These are phyloP conservation scores for Dromococcyx pavoninus DNA, from an alignment of 2,797 vertebrate species.

Conservation along the genomic window DNA sequence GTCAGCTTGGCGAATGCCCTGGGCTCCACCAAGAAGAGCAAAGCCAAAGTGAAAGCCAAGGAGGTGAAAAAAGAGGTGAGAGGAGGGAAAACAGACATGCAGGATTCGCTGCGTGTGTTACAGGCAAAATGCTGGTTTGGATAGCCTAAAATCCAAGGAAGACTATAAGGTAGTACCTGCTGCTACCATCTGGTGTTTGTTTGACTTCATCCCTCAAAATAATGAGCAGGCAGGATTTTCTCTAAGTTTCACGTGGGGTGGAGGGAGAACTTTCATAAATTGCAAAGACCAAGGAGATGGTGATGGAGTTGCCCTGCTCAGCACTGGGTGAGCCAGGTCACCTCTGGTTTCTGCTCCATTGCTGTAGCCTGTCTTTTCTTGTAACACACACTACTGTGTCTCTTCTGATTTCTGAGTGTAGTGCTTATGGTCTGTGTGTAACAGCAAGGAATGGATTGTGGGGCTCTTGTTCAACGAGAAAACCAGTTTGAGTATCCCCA, in stretches of 20 bases:
- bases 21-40: conserved; percentile 83
- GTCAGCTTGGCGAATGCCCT: conserved; percentile 71
- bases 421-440: not conserved
- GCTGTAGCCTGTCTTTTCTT: not conserved
- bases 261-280: not conserved
- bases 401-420: not conserved
- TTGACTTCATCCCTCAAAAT: not conserved
- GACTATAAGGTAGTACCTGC: not conserved
- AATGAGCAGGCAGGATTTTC: not conserved
- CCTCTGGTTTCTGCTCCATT: not conserved
- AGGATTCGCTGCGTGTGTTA: not conserved
- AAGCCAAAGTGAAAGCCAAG: conserved; percentile 86
- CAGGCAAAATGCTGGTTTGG: not conserved
- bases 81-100: not conserved
- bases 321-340: not conserved
- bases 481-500: not conserved
- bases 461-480: not conserved
- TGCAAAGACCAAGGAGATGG: not conserved
- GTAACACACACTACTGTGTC: not conserved
- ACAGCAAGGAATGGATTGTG: not conserved
- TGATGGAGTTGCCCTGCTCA: not conserved
- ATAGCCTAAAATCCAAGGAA: not conserved
- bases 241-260: not conserved
- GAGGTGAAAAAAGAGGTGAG: conserved; percentile 88
- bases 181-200: not conserved